Conservation (phyloP, 2,113 vertebrate species). For the Festucalex cinctus region DNA sequence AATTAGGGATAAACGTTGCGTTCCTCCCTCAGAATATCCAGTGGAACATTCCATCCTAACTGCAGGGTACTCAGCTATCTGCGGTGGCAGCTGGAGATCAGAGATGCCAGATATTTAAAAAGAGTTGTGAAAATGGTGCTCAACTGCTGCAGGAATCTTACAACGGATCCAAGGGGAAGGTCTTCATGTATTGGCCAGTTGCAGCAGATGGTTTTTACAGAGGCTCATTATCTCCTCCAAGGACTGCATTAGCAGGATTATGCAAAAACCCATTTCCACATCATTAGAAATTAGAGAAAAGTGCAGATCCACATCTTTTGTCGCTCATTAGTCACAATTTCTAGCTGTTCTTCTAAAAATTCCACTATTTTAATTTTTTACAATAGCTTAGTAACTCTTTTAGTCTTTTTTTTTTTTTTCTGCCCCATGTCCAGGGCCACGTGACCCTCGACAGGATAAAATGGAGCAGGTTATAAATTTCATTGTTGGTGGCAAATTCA, state of each 20-base stretch:
- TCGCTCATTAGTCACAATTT: neutral
- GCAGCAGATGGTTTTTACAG: constrained; percentile 11
- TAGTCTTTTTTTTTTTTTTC: too few relatives aligned
- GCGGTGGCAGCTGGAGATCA: constrained; percentile 20
- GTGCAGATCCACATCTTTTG: neutral
- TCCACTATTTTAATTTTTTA: too few relatives aligned
- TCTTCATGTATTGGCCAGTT: constrained; percentile 4
- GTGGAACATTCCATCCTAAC: constrained; percentile 35
- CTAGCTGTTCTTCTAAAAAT: too few relatives aligned
- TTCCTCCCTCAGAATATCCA: constrained; percentile 25
- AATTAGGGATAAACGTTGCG: constrained; percentile 28
- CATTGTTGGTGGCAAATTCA: too few relatives aligned
- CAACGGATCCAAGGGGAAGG: neutral
- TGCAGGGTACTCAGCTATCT: constrained; percentile 23
- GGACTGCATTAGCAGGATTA: neutral
- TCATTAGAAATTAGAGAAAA: too few relatives aligned
- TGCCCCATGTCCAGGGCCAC: too few relatives aligned
- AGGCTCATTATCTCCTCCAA: neutral
- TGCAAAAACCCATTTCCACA: neutral
- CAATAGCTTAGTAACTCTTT: too few relatives aligned
- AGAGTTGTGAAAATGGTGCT: constrained; percentile 24
- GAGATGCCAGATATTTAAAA: constrained; percentile 25
- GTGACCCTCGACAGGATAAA: too few relatives aligned
- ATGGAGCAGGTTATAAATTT: too few relatives aligned
- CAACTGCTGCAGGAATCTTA: constrained; percentile 29